phyloP scores from a whole-genome alignment of 2,888 invertebrate genomes.

The Notocelia uddmanniana region DNA sequence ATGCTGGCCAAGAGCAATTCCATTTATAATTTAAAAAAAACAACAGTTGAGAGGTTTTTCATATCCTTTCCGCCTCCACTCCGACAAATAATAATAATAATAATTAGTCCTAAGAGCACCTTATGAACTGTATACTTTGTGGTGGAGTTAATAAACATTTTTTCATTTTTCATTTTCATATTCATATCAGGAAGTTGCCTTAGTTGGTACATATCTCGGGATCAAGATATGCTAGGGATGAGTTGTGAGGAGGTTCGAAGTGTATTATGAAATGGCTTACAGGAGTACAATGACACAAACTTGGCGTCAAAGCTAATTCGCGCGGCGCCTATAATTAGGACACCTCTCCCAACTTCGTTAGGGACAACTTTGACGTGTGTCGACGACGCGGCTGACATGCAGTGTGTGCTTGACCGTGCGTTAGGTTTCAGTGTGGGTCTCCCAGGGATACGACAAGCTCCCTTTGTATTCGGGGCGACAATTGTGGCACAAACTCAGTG shows the following conservation, averaged over 20 bases:
- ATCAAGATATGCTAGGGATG: neutral
- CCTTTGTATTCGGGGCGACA: conserved; percentile 1
- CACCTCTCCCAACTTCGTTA: conserved; percentile 1
- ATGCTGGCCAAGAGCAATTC: no score
- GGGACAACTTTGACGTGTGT: neutral
- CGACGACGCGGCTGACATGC: neutral
- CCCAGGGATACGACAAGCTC: neutral
- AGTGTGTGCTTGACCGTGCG: neutral
- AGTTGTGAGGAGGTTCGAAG: neutral
- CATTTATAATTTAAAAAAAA: no score
- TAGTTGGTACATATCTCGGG: neutral
- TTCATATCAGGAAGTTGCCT: neutral
- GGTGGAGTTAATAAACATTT: no score
- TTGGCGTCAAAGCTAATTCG: conserved; percentile 4
- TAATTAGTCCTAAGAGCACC: no score
- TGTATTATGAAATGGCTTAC: neutral
- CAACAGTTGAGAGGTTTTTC: no score
- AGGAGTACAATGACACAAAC: conserved; percentile 4
- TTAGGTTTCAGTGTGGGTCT: neutral
- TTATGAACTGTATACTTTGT: no score
- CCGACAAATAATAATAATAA: no score
- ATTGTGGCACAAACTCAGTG: neutral
- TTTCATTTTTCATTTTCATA: no score
- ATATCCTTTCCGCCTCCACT: no score
- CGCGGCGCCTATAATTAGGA: conserved; percentile 4